A percentile compares a stretch with the other conserved stretches of the same genome.
phyloP scores from a whole-genome alignment of 2,888 invertebrate species.

The Drosophila differens region DNA sequence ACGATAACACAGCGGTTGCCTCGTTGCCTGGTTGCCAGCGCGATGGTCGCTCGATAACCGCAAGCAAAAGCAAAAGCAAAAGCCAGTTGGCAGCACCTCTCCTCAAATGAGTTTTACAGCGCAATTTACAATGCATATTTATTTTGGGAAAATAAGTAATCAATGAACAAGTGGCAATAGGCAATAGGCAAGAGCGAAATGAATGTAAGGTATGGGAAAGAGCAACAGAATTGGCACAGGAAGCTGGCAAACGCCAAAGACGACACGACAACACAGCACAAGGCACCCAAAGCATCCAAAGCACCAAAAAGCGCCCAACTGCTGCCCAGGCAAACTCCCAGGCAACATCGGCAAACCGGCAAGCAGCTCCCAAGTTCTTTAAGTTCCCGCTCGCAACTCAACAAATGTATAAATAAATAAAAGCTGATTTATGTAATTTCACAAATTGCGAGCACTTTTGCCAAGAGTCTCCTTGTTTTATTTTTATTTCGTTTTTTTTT shows the following conservation, averaged over 20 bases:
- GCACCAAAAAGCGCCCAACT: constrained; percentile 10
- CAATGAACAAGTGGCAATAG: constrained; percentile 50
- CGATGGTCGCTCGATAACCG: constrained; percentile 72
- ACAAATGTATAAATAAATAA: constrained; percentile 78
- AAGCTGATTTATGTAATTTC: constrained; percentile 83
- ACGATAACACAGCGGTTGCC: constrained; percentile 58
- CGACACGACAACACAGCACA: constrained; percentile 42
- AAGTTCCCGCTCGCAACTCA: constrained; percentile 51
- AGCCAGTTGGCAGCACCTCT: constrained; percentile 31
- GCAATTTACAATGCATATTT: constrained; percentile 81
- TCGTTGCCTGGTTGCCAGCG: constrained; percentile 22
- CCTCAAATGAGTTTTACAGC: constrained; percentile 50
- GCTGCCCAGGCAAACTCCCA: constrained; percentile 26
- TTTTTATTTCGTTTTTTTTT: constrained; percentile 3
- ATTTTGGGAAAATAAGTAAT: constrained; percentile 80
- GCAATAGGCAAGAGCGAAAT: constrained; percentile 15
- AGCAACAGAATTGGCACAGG: constrained; percentile 43
- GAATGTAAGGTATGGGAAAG: constrained; percentile 29
- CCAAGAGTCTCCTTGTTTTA: constrained; percentile 21
- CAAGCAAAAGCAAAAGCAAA: constrained; percentile 26
- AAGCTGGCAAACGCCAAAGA: constrained; percentile 36
- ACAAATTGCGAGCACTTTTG: constrained; percentile 73
- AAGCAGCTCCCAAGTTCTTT: constrained; percentile 10
- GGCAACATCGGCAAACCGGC: not conserved
- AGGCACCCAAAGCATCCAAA: not conserved